Conservation (phyloP, 2,888 invertebrate genomes). For the Abrostola tripartita region DNA sequence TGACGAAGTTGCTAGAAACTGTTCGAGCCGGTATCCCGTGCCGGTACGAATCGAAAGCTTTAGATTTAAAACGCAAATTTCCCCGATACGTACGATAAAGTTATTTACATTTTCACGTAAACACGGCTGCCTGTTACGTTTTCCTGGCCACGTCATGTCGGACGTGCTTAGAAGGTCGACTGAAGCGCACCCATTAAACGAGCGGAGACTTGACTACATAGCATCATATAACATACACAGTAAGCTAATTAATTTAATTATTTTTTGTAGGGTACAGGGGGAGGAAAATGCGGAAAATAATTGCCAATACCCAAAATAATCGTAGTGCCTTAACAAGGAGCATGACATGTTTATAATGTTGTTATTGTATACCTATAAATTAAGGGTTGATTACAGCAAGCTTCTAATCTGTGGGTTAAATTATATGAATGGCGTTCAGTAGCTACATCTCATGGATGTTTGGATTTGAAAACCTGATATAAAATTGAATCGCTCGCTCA, state of each 20-base stretch:
- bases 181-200: constrained; percentile 29
- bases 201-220: constrained; percentile 14
- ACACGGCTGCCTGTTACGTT: constrained; percentile 44
- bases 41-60: constrained; percentile 28
- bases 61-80: constrained; percentile 51
- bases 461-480: too few relatives aligned
- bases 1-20: constrained; percentile 28
- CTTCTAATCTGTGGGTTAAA: too few relatives aligned
- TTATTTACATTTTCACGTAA: constrained; percentile 50
- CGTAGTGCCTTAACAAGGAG: too few relatives aligned
- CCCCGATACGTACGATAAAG: constrained; percentile 26
- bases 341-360: too few relatives aligned
- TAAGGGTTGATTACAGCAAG: too few relatives aligned
- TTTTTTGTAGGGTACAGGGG: too few relatives aligned
- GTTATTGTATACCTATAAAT: too few relatives aligned
- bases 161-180: constrained; percentile 37
- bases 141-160: constrained; percentile 38
- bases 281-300: too few relatives aligned
- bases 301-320: too few relatives aligned
- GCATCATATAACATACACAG: background rate
- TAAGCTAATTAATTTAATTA: too few relatives aligned
- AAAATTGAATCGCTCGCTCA: constrained; percentile 6
- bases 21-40: constrained; percentile 4
- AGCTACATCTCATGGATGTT: too few relatives aligned
- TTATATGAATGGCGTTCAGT: too few relatives aligned